Conservation (phyloP, 2,888 invertebrate genomes). For the Hypselothyrea guttata region DNA sequence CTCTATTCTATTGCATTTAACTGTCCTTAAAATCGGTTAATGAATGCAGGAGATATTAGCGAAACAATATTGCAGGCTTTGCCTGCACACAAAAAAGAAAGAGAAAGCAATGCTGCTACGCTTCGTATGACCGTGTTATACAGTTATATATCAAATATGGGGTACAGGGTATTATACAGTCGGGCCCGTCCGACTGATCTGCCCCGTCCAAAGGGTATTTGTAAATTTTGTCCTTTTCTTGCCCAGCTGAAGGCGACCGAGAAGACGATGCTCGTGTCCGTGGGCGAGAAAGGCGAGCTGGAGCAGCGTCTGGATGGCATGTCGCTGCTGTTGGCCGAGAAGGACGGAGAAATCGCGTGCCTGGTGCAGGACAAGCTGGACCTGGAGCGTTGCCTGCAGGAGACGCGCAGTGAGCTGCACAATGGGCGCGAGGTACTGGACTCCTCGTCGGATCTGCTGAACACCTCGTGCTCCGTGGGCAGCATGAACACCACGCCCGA, state of each 20-base stretch:
- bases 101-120: too few relatives aligned
- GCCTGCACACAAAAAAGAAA: too few relatives aligned
- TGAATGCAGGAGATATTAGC: too few relatives aligned
- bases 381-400: conserved; percentile 76
- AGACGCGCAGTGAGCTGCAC: conserved; percentile 63
- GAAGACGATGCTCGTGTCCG: conserved; percentile 55
- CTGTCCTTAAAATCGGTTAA: too few relatives aligned
- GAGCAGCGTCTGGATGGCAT: conserved; percentile 62
- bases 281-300: conserved; percentile 66
- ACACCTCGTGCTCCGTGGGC: conserved; percentile 66
- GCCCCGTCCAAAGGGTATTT: not conserved
- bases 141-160: too few relatives aligned
- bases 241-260: conserved; percentile 62
- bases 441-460: conserved; percentile 72
- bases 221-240: not conserved
- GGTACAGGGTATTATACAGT: too few relatives aligned
- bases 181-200: too few relatives aligned
- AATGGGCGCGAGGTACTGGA: conserved; percentile 69
- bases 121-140: too few relatives aligned
- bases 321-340: conserved; percentile 44
- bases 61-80: too few relatives aligned
- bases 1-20: too few relatives aligned
- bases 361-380: conserved; percentile 74
- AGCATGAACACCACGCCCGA: conserved; percentile 75
- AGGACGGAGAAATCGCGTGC: conserved; percentile 51